phyloP scores from a whole-genome alignment of 2,113 vertebrate genomes.

The Thalassarche chlororhynchos region DNA sequence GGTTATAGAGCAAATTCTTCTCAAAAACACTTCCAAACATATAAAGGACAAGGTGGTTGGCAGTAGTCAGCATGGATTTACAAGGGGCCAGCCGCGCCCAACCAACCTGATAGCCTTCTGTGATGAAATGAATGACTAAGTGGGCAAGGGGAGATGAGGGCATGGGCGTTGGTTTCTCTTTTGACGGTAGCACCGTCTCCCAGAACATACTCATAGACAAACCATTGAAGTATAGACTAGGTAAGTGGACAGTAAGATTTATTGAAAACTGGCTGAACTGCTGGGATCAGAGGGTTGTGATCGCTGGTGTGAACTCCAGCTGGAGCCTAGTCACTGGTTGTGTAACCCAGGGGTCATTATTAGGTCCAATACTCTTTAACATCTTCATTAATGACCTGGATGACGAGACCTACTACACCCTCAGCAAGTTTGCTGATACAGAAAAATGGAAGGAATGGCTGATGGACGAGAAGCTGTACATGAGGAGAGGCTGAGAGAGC shows the following conservation, averaged over 20 bases:
- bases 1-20: neutral
- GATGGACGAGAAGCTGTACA: neutral
- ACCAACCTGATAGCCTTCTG: neutral
- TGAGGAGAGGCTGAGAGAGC: neutral
- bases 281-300: neutral
- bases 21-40: neutral
- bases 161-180: neutral
- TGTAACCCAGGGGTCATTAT: neutral
- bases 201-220: neutral
- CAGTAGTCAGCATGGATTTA: neutral
- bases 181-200: neutral
- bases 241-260: neutral
- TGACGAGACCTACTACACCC: accelerated
- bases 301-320: neutral
- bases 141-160: neutral
- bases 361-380: neutral
- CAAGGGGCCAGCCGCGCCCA: neutral
- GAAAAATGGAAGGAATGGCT: neutral
- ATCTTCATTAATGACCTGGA: neutral
- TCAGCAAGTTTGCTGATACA: neutral
- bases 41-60: neutral
- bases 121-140: neutral
- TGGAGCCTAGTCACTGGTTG: neutral
- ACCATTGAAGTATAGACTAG: neutral
- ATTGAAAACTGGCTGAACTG: neutral